Evolutionary conservation across 2,797 vertebrate species (phyloP), one percentile per base, ranked within the genome.

Genomic region (Sebastes steindachneri): DNA sequence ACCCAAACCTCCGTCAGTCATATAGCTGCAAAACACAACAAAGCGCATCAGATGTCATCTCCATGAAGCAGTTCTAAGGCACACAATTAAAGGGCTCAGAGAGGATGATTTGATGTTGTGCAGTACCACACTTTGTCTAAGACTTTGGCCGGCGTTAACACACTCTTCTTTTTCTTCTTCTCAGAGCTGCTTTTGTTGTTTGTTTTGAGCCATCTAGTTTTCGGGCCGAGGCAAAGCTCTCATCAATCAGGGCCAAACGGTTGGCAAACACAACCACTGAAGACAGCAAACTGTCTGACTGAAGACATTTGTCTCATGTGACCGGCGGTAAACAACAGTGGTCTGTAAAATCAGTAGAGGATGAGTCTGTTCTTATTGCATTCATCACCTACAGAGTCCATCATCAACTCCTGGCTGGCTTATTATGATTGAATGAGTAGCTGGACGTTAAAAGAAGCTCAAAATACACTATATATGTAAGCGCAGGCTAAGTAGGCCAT

Each of bases 1-100:
- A 63, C 98, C 97, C 91, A 99, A 93, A 4, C 98, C 97, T 17
- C 98, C 97, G 48, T 99, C 98, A 0, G 98, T 99, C 97, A 99
- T 96, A 83, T 99, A 99, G 87, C 98, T 99, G 94, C 29, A 87
- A 87, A 88, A 82, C 63, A 88, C 64, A 76, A 81, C 53, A 58
- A 26, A 55, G 14, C 3, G 9, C 14, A 19, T 85, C 12, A 84
- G 7, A 73, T 5, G 37, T 3, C 28, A 41, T 76, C 45, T 28
- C n/a, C 54, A 29, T 17, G 7, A 25, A 37, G 63, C 26, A 51
- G 11, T 2, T 67, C 21, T 31, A 1, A 65, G 11, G 67, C 1
- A 1, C 26, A 41, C 55, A 48, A 60, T 72, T 28, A 48, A 60
- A 78, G 28, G 79, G 25, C 33, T 55, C 35, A 2, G 67, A 55